These are phyloP conservation scores for Lycaon pictus DNA, from an alignment of 2,113 vertebrate species.

Conservation along the genomic window DNA sequence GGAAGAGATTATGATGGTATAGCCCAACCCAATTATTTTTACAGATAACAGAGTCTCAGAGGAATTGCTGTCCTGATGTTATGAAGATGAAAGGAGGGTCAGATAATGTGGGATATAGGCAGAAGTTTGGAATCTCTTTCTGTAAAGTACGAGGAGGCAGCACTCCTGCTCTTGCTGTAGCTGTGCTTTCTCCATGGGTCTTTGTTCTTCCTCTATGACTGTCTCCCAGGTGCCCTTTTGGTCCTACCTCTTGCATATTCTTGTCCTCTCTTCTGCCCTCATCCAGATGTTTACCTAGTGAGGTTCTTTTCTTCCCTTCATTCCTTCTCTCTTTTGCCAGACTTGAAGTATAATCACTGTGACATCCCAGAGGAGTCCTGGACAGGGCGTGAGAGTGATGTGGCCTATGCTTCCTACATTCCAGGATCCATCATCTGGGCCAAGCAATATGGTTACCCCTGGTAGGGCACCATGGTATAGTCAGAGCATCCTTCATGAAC, in stretches of 20 bases:
- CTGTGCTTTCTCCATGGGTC: not conserved
- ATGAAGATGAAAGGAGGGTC: not conserved
- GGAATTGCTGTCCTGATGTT: not conserved
- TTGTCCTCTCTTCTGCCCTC: not conserved
- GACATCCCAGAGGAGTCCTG: conserved; percentile 85
- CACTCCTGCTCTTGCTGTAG: not conserved
- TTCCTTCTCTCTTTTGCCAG: conserved; percentile 75
- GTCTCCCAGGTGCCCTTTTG: not conserved
- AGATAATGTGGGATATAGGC: not conserved
- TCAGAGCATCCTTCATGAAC: not conserved
- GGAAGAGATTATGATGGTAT: not conserved
- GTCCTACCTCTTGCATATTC: not conserved
- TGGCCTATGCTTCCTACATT: conserved; percentile 84
- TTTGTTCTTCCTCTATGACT: not conserved
- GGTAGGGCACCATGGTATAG: conserved; percentile 77
- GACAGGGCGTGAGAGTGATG: conserved; percentile 79
- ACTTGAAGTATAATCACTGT: conserved; percentile 81
- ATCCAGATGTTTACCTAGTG: not conserved
- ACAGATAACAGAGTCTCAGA: conserved; percentile 21
- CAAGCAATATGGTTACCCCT: conserved; percentile 86
- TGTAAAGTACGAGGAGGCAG: not conserved
- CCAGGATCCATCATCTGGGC: conserved; percentile 89
- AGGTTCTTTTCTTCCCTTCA: not conserved
- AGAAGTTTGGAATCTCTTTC: conserved; percentile 28
- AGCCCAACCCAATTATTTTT: conserved; percentile 31